A percentile compares a stretch with the other conserved stretches of the same genome.
These are phyloP conservation scores for Mongoloraphidia duomilia DNA, from an alignment of 2,888 invertebrate genomes.

Conservation along the genomic window DNA sequence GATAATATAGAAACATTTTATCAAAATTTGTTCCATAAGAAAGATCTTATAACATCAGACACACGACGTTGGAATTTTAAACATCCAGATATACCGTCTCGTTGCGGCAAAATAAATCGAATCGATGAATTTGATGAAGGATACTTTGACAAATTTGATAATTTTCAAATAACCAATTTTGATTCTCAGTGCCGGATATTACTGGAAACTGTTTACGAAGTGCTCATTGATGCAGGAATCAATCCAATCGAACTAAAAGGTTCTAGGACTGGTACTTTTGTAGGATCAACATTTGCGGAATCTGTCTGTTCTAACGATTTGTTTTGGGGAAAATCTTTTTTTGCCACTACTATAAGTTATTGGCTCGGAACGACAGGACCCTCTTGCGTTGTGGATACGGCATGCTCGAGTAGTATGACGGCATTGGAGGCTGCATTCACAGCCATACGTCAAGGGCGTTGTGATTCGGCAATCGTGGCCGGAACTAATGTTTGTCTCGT, in stretches of 20 bases:
- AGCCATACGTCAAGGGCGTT: slow-evolving; percentile 62
- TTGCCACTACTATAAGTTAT: slow-evolving; percentile 53
- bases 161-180: slow-evolving; percentile 25
- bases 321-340: too few relatives aligned
- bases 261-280: slow-evolving; percentile 63
- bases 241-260: slow-evolving; percentile 58
- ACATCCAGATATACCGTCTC: slow-evolving; percentile 39
- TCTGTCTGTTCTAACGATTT: neutral
- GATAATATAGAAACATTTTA: slow-evolving; percentile 55
- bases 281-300: slow-evolving; percentile 65
- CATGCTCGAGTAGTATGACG: slow-evolving; percentile 82
- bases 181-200: slow-evolving; percentile 42
- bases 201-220: slow-evolving; percentile 44
- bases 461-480: slow-evolving; percentile 81
- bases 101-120: slow-evolving; percentile 50
- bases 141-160: slow-evolving; percentile 25
- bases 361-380: slow-evolving; percentile 80
- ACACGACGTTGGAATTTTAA: slow-evolving; percentile 58
- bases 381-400: slow-evolving; percentile 79
- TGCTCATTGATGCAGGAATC: slow-evolving; percentile 44
- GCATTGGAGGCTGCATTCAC: slow-evolving; percentile 73
- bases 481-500: slow-evolving; percentile 76
- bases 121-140: slow-evolving; percentile 38
- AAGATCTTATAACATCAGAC: slow-evolving; percentile 73
- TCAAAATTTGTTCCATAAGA: slow-evolving; percentile 56